Base-by-base conservation (phyloP, 2,797 vertebrate genomes). In the Oryzias sinensis region DNA sequence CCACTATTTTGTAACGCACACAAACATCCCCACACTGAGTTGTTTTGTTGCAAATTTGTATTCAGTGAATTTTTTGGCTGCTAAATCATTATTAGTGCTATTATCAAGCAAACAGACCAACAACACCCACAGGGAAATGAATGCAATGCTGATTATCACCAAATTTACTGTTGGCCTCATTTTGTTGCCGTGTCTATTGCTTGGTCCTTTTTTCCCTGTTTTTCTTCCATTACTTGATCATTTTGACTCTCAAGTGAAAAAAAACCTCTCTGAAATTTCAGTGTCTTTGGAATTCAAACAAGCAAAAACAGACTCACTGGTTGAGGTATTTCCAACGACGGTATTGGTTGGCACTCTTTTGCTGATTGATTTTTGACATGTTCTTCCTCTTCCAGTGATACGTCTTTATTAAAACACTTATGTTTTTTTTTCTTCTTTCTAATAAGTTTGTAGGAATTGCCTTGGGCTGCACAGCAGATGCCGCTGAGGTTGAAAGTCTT, bases 361-460 rank as follows among this genome's bases (percentile, higher is more conserved):
- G 11, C 65, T 24, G 2, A 43, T 48, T 24, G 18, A 15, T 68
- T 64, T 52, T 33, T 14, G 56, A 60, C 53, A 8, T 1, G 8
- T 59, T 63, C 60, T 56, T 63, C 18, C 44, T 65, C 68, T 68
- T 51, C 67, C 55, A 16, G 40, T 58, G 48, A 53, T 68, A 1
- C 68, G 65, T 79, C 83, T 77, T 74, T 65, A 69, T 65, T 68
- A 70, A 51, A 8, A 2, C 60, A 46, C 2, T 15, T 56, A 53
- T 52, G 18, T 24, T 37, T 56, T 79, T 77, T 56, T 73, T 69
- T 70, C 72, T 79, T 81, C 83, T 68, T 74, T 59, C 76, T 88
- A 88, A 89, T 87, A 88, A 79, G 66, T 82, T 90, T 90, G 88
- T 69, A 89, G 87, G 82, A 88, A 81, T 85, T 83, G 85, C 88